Evolutionary conservation across 1,140 invertebrate species (phyloP), one percentile per base, ranked within the genome.

Genomic region (Drosophila burlai): DNA sequence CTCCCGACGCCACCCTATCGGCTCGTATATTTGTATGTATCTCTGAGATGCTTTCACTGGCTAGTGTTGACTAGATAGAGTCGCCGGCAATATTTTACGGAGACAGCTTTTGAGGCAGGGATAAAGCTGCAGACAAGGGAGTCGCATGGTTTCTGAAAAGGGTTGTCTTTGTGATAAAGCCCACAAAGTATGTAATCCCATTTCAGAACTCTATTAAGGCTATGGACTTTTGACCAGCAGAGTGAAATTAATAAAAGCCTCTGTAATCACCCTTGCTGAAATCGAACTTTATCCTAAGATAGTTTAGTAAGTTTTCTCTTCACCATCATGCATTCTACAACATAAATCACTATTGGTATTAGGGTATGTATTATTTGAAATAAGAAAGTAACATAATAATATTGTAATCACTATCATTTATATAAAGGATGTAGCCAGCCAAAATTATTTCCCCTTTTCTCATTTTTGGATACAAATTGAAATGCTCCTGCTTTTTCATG

Each of bases 401-500:
- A 18, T 45, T 18, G 7, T 11, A 6, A 46, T 21, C 4, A 21
- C 3, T 21, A 18, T 3, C 18, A 21, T 45, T 21, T 13, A 3
- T 46, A 7, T 7, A 46, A 15, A 46, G 16, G 4, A 4, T 31
- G n/a, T 3, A n/a, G 10, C 11, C 8, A 9, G 52, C 52, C 52
- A 15, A 21, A 15, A 29, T 18, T 26, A 24, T 36, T 26, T 11
- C 31, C 34, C 13, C 3, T n/a, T n/a, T 15, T 55, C 62, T 62
- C n/a, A 42, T 58, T 72, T 59, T 55, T 34, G 64, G 54, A 34
- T 62, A 67, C 59, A 76, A 83, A 76, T 72, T 65, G 80, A 60
- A 82, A 58, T 55, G 46, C 59, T 65, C 72, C 58, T 54, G 59
- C 61, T 83, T 82, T 66, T 76, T 63, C 31, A 52, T 76, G 59